phyloP scores from a whole-genome alignment of 1,140 invertebrate genomes.

The Ericerus pela region DNA sequence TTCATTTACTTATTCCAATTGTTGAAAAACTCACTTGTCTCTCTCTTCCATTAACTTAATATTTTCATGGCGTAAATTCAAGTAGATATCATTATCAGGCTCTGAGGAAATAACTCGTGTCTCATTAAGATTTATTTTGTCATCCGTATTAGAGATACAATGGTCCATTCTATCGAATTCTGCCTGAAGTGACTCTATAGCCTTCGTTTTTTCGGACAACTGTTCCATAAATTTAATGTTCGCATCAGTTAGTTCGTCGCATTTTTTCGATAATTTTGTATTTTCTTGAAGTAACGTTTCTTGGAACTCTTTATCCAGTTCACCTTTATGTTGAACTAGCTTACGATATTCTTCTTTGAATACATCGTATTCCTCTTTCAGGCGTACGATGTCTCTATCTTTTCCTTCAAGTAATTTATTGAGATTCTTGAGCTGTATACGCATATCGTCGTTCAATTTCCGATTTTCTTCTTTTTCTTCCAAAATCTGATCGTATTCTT shows the following conservation, averaged over 20 bases:
- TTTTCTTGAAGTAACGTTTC: background rate
- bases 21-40: background rate
- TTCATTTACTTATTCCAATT: background rate
- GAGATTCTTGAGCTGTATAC: background rate
- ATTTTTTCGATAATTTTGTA: background rate
- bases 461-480: background rate
- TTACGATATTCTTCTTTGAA: slow-evolving; percentile 6
- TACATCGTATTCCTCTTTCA: background rate
- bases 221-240: background rate
- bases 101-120: background rate
- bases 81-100: background rate
- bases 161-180: background rate
- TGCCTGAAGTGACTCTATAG: background rate
- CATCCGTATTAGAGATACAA: too few relatives aligned
- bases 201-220: background rate
- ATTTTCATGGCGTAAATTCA: background rate
- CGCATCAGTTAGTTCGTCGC: background rate
- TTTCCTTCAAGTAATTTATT: background rate
- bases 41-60: background rate
- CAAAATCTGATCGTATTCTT: background rate
- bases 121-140: background rate
- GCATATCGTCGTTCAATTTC: background rate
- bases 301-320: background rate
- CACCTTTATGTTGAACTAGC: background rate
- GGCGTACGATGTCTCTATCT: background rate